Evolutionary conservation across 1,140 invertebrate species (phyloP), one percentile per base, ranked within the genome.

Genomic region (Drosophila triauraria): DNA sequence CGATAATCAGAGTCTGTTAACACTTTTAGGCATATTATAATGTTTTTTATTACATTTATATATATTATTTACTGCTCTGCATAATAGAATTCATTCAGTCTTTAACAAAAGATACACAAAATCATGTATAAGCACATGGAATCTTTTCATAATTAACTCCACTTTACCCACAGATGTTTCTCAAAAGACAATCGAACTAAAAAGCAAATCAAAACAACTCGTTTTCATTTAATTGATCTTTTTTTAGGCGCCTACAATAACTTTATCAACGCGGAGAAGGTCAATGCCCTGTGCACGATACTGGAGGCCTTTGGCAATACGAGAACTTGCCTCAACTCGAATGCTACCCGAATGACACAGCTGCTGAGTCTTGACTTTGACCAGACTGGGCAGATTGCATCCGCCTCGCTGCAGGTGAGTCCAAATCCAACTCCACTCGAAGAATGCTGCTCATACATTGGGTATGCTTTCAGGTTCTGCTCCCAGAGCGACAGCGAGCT

Each of bases 281-380:
- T 99, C 32, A 96, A 96, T 82, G 96, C 97, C 2, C 95, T 97
- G 7, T 96, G 96, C 86, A 96, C 95, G 1, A 94, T 99, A 17
- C 93, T 99, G 57, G 97, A 99, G 91, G 95, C 97, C 2, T 99
- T 99, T 94, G 97, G 98, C 50, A 98, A 97, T 58, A 92, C 92
- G 32, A 94, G 95, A 81, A 98, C 97, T 3, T 94, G 95, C 43
- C 94, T 97, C 87, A 98, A 98, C 88, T 94, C 95, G 7, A 98
- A 98, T 93, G 97, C 98, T 6, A 98, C 98, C 1, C 94, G 97
- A 53, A 98, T 97, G 91, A 97, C 97, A 3, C 97, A 98, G 82
- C 94, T 99, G 40, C 96, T 98, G 67, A 97, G 96, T 51, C 93
- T 99, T 48, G 98, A 99, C 91, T 98, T 98, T 91, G 98, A 99